Conservation (phyloP, 2,113 vertebrate genomes). For the Catharus fuscescens region DNA sequence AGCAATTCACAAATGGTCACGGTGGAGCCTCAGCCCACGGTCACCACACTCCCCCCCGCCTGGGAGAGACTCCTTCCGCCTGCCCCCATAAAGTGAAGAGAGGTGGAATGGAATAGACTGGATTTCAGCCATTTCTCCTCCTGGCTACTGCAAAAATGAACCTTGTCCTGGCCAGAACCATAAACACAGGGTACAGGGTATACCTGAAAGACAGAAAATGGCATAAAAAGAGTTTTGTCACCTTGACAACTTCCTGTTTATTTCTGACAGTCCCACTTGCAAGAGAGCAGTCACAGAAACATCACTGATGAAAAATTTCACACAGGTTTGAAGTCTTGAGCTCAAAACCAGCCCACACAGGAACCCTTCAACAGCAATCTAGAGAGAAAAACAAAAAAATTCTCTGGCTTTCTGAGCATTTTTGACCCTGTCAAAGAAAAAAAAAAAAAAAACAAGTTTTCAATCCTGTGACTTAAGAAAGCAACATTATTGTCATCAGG, state of each 20-base stretch:
- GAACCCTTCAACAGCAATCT: neutral
- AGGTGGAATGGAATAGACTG: neutral
- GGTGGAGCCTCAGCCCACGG: neutral
- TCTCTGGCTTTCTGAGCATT: neutral
- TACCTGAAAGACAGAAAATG: neutral
- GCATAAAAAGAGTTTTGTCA: neutral
- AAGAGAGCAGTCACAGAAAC: neutral
- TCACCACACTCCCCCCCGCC: fast-evolving
- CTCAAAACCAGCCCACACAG: neutral
- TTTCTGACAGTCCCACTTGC: neutral
- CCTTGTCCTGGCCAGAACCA: fast-evolving
- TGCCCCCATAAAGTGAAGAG: neutral
- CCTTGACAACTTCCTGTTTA: neutral
- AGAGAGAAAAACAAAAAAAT: neutral
- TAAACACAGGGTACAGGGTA: neutral
- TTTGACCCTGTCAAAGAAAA: neutral
- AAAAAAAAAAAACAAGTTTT: neutral
- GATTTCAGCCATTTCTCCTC: neutral
- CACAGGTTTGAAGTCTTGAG: neutral
- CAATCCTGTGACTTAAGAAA: neutral
- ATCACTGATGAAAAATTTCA: neutral
- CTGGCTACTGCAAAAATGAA: neutral
- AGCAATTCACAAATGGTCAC: neutral
- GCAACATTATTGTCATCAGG: neutral
- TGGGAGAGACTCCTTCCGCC: neutral